These are phyloP conservation scores for Phlogophora meticulosa DNA, from an alignment of 2,888 invertebrate species.

Conservation along the genomic window DNA sequence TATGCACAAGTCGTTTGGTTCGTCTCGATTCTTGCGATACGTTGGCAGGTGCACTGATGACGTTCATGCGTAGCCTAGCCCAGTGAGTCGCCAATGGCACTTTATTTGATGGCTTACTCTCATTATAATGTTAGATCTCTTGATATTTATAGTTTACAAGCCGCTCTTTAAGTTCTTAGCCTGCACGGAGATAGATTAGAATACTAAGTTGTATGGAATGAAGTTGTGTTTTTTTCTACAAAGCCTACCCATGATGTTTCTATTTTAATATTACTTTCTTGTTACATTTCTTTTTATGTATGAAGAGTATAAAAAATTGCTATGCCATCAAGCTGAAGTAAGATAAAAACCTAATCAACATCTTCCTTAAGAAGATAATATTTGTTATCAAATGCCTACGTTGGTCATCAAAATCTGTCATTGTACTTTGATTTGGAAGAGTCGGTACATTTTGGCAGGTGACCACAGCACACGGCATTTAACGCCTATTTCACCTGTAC, in stretches of 20 bases:
- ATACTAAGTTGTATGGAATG: slow-evolving; percentile 39
- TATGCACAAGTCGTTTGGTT: slow-evolving; percentile 37
- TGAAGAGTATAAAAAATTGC: too few species aligned
- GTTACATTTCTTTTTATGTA: slow-evolving; percentile 2
- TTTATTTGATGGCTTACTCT: slow-evolving; percentile 76
- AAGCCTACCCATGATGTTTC: background rate
- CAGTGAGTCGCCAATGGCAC: slow-evolving; percentile 69
- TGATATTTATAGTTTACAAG: slow-evolving; percentile 69
- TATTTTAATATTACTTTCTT: too few species aligned
- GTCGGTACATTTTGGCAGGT: slow-evolving; percentile 1
- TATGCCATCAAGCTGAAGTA: too few species aligned
- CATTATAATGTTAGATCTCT: slow-evolving; percentile 71
- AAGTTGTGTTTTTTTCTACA: slow-evolving; percentile 8
- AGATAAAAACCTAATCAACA: too few species aligned
- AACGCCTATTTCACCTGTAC: background rate
- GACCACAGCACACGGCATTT: background rate
- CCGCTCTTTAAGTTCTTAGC: slow-evolving; percentile 63
- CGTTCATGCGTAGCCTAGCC: slow-evolving; percentile 67
- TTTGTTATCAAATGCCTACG: too few species aligned
- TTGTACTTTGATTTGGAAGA: background rate
- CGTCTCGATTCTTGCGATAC: slow-evolving; percentile 44
- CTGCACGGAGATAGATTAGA: slow-evolving; percentile 56
- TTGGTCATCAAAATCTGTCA: background rate
- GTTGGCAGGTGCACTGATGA: slow-evolving; percentile 71
- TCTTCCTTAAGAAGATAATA: too few species aligned